Evolutionary conservation across 2,113 vertebrate genomes (phyloP).

Genomic region (Fregata magnificens): DNA sequence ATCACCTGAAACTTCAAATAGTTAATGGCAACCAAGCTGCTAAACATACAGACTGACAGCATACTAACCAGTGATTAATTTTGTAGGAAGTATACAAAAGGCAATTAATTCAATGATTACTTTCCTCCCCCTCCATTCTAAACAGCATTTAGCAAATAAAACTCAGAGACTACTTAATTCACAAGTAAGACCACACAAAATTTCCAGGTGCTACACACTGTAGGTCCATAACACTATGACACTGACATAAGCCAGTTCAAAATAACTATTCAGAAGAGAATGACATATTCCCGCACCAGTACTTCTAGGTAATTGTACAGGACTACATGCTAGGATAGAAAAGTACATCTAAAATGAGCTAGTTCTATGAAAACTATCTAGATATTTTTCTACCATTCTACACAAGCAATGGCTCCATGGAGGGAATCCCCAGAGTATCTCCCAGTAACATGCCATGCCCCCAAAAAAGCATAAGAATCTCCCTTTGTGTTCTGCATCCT

Average conservation of each 20-base stretch:
- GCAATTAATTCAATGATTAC: background rate
- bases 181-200: background rate
- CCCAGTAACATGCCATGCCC: background rate
- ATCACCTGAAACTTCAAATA: background rate
- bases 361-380: background rate
- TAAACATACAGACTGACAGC: background rate
- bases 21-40: rapidly evolving
- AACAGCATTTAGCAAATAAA: background rate
- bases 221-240: background rate
- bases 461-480: background rate
- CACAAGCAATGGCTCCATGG: background rate
- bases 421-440: background rate
- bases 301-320: background rate
- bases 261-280: background rate
- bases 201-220: background rate
- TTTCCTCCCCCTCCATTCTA: background rate
- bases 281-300: background rate
- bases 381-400: background rate
- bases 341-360: background rate
- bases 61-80: background rate
- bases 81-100: background rate
- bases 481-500: background rate
- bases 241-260: background rate
- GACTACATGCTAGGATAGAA: background rate
- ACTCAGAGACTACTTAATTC: background rate